Base-by-base conservation (phyloP, 1,140 invertebrate genomes). In the Octopus sinensis region DNA sequence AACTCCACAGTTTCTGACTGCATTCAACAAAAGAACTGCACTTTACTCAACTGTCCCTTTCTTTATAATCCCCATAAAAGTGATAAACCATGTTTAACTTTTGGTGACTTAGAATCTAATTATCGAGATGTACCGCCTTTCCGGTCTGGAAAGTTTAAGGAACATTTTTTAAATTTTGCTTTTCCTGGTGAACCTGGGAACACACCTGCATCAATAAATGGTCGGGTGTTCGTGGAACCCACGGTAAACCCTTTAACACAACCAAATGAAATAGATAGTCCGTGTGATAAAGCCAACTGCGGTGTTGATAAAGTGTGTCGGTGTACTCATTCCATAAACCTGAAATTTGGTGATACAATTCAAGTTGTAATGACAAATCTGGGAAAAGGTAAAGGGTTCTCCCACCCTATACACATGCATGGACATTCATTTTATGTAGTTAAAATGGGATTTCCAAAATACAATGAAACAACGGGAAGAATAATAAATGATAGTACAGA, bases 401-500 rank as follows among this genome's bases (percentile, higher is more conserved):
- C 92, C 82, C 92, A 95, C 86, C 93, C 95, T 7, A 94, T 95
- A 85, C 94, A 96, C 89, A 88, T 95, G 4, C 95, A 96, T 87
- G 95, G 95, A 4, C 93, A 95, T 89, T 93, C 91, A 85, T 95
- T 95, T 88, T 92, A 93, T 85, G 92, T 95, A 1, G 92, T 94
- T 0, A 94, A 91, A 17, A 92, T 93, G 84, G 93, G 81, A 9
- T 68, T 79, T 68, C 71, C 75, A 17, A 71, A 82, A 51, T 81
- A 82, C 17, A 76, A 83, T n/a, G 68, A 71, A 5, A 79, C 62
- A n/a, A 76, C 81, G 73, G 83, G 62, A 23, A n/a, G 10, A 9
- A 68, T 82, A 1, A 79, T 62, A 0, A n/a, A 71, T 5, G 43
- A 54, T 3, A 85, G 79, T 51, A 7, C 62, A 17, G 83, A 86